Evolutionary conservation across 23 tunicate genomes (phyloP).

Genomic region (Botrylloides violaceus): DNA sequence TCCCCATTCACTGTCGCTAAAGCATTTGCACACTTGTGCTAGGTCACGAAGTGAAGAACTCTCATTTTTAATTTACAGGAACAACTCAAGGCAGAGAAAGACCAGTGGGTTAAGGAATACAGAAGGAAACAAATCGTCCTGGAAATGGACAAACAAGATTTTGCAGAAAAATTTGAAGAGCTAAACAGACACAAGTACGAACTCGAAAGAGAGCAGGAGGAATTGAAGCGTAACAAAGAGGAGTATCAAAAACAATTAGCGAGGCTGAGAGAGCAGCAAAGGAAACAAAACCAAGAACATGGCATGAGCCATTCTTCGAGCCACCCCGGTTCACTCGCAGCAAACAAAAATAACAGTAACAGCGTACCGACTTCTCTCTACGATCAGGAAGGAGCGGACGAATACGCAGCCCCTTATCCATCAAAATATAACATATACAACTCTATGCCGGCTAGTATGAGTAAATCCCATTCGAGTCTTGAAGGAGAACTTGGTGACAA

Average conservation of each 20-base stretch:
- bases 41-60: too few species aligned
- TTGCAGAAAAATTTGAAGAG: slow-evolving; percentile 31
- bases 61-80: too few species aligned
- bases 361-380: background rate
- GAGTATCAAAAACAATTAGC: slow-evolving; percentile 55
- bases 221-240: slow-evolving; percentile 40
- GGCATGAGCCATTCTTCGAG: slow-evolving; percentile 9
- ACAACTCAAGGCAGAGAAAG: slow-evolving; percentile 50
- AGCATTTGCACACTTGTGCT: too few species aligned
- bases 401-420: background rate
- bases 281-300: slow-evolving; percentile 10
- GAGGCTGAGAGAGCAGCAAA: slow-evolving; percentile 47
- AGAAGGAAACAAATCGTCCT: slow-evolving; percentile 41
- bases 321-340: background rate
- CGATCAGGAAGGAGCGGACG: slow-evolving; percentile 7
- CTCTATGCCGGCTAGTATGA: slow-evolving; percentile 2
- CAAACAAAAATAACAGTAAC: slow-evolving; percentile 34
- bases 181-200: slow-evolving; percentile 10
- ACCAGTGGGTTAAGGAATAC: slow-evolving; percentile 32
- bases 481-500: slow-evolving; percentile 19
- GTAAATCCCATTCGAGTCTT: slow-evolving; percentile 64
- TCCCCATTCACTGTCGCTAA: too few species aligned
- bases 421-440: background rate
- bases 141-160: slow-evolving; percentile 30
- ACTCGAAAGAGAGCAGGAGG: slow-evolving; percentile 21